Conservation (phyloP, 2,888 invertebrate species). For the Laspeyria flexula region DNA sequence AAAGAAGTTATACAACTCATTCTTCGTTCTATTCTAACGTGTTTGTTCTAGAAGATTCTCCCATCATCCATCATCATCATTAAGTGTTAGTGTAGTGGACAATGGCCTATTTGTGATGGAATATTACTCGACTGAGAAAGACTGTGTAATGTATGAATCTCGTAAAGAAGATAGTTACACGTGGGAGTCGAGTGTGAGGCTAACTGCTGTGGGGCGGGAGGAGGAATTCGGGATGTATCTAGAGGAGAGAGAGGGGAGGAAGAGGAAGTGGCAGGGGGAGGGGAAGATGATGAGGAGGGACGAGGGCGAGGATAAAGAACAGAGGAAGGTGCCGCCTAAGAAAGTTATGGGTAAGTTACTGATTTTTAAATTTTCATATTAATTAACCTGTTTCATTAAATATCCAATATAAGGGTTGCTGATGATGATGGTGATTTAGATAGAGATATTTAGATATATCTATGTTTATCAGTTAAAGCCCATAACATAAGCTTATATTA, state of each 20-base stretch:
- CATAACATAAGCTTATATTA: too few relatives aligned
- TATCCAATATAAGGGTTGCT: too few relatives aligned
- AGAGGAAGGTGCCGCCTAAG: slow-evolving; percentile 77
- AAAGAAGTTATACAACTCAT: slow-evolving; percentile 94
- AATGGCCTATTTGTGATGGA: slow-evolving; percentile 74
- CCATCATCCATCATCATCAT: slow-evolving; percentile 56
- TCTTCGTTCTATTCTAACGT: slow-evolving; percentile 94
- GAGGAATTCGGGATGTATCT: slow-evolving; percentile 77
- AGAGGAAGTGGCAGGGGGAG: slow-evolving; percentile 79
- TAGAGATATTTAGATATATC: too few relatives aligned
- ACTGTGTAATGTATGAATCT: slow-evolving; percentile 72
- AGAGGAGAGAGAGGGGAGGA: slow-evolving; percentile 75
- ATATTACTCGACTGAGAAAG: slow-evolving; percentile 60
- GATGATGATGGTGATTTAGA: too few relatives aligned
- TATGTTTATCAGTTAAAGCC: too few relatives aligned
- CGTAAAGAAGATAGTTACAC: slow-evolving; percentile 67
- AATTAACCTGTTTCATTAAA: too few relatives aligned
- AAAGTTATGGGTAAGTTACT: slow-evolving; percentile 80
- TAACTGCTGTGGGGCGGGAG: slow-evolving; percentile 65
- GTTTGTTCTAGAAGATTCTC: slow-evolving; percentile 15
- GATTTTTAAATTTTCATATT: too few relatives aligned
- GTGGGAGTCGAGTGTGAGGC: slow-evolving; percentile 75
- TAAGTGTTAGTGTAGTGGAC: slow-evolving; percentile 58
- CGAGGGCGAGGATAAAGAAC: slow-evolving; percentile 76
- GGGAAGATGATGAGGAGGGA: slow-evolving; percentile 68